These are phyloP conservation scores for Drosophila putrida DNA, from an alignment of 2,888 invertebrate species.

Conservation along the genomic window DNA sequence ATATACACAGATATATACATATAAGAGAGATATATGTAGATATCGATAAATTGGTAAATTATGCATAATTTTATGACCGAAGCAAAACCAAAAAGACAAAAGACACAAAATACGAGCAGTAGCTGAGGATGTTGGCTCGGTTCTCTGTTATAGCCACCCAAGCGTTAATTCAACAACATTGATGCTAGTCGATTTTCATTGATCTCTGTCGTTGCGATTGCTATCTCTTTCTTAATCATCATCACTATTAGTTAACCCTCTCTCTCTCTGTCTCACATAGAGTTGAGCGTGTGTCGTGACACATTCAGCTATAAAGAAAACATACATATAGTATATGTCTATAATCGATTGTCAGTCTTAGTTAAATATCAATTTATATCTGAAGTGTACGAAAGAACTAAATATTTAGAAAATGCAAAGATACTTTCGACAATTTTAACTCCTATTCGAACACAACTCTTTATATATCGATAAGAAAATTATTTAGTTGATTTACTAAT, in stretches of 20 bases:
- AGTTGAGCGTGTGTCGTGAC: constrained; percentile 11
- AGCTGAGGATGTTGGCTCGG: constrained; percentile 36
- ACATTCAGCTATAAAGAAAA: not conserved
- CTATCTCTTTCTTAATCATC: not conserved
- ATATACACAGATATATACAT: not conserved
- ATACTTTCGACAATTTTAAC: no score
- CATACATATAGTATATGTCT: no score
- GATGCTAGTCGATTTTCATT: constrained; percentile 17
- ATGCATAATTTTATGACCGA: constrained; percentile 76
- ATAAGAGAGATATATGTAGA: constrained; percentile 3
- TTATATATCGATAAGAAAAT: no score
- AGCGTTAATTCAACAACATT: constrained; percentile 19
- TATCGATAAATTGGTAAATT: constrained; percentile 69
- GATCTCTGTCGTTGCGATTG: constrained; percentile 11
- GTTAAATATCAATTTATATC: no score
- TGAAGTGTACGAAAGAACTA: no score
- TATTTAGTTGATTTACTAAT: no score
- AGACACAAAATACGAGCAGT: constrained; percentile 51
- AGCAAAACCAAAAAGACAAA: constrained; percentile 44
- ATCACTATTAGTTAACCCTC: not conserved
- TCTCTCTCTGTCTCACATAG: no score
- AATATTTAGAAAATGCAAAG: no score
- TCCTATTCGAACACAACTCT: no score
- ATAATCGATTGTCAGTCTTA: no score
- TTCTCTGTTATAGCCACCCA: constrained; percentile 49